These are phyloP conservation scores for Megaleporinus macrocephalus DNA, from an alignment of 2,113 vertebrate species.

Conservation along the genomic window DNA sequence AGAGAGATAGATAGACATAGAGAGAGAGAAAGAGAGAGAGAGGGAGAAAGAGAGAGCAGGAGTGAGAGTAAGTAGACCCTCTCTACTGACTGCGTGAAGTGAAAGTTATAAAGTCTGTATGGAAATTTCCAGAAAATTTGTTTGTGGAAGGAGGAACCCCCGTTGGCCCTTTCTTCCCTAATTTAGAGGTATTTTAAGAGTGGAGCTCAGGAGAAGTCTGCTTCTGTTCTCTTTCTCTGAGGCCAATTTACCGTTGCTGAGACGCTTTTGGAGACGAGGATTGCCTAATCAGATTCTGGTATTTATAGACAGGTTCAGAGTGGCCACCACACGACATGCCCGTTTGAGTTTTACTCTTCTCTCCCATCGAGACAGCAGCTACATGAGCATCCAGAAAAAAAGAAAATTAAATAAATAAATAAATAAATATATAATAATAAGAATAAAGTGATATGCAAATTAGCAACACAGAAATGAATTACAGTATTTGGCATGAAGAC, in stretches of 20 bases:
- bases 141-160: conserved; percentile 40
- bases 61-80: not conserved
- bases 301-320: conserved; percentile 63
- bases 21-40: not conserved
- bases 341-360: conserved; percentile 58
- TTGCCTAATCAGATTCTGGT: conserved; percentile 62
- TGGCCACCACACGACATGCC: conserved; percentile 43
- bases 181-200: conserved; percentile 56
- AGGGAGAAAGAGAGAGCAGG: not conserved
- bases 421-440: too few relatives aligned
- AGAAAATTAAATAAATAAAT: too few relatives aligned
- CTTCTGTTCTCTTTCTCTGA: conserved; percentile 39
- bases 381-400: not conserved
- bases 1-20: not conserved
- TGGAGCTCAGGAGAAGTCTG: conserved; percentile 39
- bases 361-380: not conserved
- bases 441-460: too few relatives aligned
- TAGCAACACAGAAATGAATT: too few relatives aligned
- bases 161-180: conserved; percentile 58
- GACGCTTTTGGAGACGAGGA: conserved; percentile 47
- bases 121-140: conserved; percentile 54
- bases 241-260: conserved; percentile 52
- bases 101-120: conserved; percentile 3
- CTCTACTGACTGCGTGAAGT: not conserved
- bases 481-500: too few relatives aligned